phyloP scores from a whole-genome alignment of 1,140 invertebrate genomes.

The Callitettix versicolor region DNA sequence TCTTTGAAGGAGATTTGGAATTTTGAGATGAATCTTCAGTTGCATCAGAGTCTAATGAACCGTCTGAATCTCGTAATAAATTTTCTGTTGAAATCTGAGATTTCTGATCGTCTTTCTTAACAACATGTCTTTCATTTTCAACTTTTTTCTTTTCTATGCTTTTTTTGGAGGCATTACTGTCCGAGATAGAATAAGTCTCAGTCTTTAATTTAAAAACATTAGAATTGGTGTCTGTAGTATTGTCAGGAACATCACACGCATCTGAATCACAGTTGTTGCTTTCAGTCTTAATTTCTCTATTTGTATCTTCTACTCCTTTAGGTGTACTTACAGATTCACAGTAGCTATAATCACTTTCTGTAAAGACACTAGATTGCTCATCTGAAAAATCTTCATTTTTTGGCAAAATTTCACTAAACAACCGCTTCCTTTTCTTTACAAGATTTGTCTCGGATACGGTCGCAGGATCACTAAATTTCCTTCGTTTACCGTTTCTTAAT shows the following conservation, averaged over 20 bases:
- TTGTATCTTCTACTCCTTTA: conserved; percentile 3
- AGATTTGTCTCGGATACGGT: not conserved
- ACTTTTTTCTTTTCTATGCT: not conserved
- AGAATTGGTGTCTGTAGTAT: conserved; percentile 1
- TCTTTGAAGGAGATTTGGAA: not conserved
- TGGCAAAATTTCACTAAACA: not conserved
- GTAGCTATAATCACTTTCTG: conserved; percentile 10
- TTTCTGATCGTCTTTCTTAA: not conserved
- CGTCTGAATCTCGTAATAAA: not conserved
- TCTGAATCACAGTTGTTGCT: too few relatives aligned
- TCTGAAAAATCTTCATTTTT: conserved; percentile 3
- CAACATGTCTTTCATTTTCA: not conserved
- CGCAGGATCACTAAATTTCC: conserved; percentile 5
- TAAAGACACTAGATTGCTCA: conserved; percentile 10
- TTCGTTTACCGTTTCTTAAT: conserved; percentile 17
- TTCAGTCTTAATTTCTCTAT: not conserved
- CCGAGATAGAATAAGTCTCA: not conserved
- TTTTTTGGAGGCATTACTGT: not conserved
- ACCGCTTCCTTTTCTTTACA: not conserved
- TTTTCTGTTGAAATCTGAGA: not conserved
- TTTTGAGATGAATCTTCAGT: not conserved
- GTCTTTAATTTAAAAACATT: conserved; percentile 3
- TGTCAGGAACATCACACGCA: not conserved
- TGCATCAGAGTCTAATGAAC: not conserved
- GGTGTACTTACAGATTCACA: not conserved